phyloP scores from a whole-genome alignment of 30 jellyfish, hydroid and myxozoan species.

The Cassiopea xamachana region DNA sequence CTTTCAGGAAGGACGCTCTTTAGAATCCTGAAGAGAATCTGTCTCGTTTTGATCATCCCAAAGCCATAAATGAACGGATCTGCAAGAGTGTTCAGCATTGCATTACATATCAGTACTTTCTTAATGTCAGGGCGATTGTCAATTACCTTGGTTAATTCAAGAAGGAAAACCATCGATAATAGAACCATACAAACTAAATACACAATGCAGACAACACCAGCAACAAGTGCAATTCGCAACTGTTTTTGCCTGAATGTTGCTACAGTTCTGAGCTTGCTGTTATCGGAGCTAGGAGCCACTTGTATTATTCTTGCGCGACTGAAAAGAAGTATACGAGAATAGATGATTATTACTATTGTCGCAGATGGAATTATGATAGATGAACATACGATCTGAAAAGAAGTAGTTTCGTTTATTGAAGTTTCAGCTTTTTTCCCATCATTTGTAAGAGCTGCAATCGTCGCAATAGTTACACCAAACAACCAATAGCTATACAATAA shows the following conservation, averaged over 20 bases:
- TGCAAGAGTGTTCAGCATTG: neutral
- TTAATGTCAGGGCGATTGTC: neutral
- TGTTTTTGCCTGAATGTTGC: neutral
- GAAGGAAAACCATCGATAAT: neutral
- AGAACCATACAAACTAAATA: neutral
- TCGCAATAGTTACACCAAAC: neutral
- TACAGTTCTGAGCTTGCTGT: neutral
- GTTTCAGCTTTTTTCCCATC: neutral
- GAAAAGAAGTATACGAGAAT: neutral
- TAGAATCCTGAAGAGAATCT: neutral
- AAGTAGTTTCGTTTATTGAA: neutral
- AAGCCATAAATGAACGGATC: conserved; percentile 1
- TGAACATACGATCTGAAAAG: neutral
- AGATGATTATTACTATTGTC: neutral
- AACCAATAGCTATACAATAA: neutral
- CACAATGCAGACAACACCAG: neutral
- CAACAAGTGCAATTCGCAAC: neutral
- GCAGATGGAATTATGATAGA: neutral
- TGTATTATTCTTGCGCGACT: neutral
- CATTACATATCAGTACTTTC: neutral
- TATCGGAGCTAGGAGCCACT: neutral
- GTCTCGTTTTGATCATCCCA: neutral
- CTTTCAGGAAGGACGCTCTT: neutral
- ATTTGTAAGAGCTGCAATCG: neutral
- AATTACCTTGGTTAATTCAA: neutral